Conservation (phyloP, 2,113 vertebrate species). For the Natator depressus region DNA sequence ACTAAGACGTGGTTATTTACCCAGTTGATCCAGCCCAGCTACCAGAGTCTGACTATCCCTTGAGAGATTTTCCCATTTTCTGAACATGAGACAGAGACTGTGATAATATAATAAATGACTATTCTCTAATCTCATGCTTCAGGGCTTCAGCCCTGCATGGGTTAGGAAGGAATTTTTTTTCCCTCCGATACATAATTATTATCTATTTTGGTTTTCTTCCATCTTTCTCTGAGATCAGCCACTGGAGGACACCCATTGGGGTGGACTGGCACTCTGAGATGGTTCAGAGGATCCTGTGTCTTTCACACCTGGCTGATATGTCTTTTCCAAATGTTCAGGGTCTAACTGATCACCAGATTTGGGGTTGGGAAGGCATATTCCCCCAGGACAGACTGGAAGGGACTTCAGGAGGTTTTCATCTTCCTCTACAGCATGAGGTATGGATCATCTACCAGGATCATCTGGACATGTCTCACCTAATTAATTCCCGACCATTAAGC, state of each 20-base stretch:
- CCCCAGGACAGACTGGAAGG: not conserved
- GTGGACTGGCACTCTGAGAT: no score
- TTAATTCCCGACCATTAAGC: not conserved
- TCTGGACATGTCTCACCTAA: not conserved
- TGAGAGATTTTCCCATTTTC: not conserved
- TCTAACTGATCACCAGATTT: not conserved
- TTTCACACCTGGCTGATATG: no score
- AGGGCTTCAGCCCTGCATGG: not conserved
- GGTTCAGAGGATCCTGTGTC: not conserved
- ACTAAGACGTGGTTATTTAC: not conserved
- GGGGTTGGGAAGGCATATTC: not conserved
- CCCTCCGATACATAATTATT: not conserved
- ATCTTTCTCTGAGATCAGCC: not conserved
- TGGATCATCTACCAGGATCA: not conserved
- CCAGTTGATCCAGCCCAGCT: not conserved
- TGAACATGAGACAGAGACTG: not conserved
- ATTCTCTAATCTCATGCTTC: not conserved
- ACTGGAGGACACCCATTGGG: not conserved
- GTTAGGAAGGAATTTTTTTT: not conserved
- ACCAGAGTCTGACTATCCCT: not conserved
- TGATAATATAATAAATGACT: not conserved
- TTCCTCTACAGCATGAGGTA: no score
- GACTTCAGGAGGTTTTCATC: not conserved
- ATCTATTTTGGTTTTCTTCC: not conserved
- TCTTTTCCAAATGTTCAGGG: not conserved